These are phyloP conservation scores for Ceyx margarethae DNA, from an alignment of 2,113 vertebrate genomes.

Conservation along the genomic window DNA sequence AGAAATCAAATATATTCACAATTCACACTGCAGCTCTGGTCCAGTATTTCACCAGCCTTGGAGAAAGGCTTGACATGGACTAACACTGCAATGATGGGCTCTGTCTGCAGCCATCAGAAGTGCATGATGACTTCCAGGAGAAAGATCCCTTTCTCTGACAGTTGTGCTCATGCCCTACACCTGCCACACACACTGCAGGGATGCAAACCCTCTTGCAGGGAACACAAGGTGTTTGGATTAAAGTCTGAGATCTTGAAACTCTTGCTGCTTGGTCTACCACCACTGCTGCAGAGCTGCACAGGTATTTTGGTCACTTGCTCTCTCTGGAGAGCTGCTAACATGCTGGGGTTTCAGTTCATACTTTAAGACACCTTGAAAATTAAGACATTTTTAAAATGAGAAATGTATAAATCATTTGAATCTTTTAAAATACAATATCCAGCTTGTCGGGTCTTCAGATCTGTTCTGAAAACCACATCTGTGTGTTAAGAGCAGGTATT, in stretches of 20 bases:
- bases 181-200: neutral
- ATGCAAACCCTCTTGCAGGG: neutral
- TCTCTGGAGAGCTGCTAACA: neutral
- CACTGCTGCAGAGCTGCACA: neutral
- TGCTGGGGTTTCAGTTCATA: neutral
- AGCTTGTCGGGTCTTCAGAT: neutral
- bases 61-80: neutral
- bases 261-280: neutral
- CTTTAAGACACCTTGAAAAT: neutral
- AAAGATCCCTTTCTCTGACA: neutral
- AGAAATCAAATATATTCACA: neutral
- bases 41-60: neutral
- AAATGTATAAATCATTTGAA: neutral
- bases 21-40: neutral
- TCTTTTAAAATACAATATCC: neutral
- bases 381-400: neutral
- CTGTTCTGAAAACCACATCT: neutral
- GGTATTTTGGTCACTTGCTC: neutral
- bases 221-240: neutral
- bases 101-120: neutral
- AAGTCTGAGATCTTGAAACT: neutral
- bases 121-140: neutral
- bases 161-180: neutral
- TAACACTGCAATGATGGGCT: neutral
- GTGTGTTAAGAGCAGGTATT: conserved; percentile 18